phyloP scores from a whole-genome alignment of 23 tunicate species.

The Pegea sp. region DNA sequence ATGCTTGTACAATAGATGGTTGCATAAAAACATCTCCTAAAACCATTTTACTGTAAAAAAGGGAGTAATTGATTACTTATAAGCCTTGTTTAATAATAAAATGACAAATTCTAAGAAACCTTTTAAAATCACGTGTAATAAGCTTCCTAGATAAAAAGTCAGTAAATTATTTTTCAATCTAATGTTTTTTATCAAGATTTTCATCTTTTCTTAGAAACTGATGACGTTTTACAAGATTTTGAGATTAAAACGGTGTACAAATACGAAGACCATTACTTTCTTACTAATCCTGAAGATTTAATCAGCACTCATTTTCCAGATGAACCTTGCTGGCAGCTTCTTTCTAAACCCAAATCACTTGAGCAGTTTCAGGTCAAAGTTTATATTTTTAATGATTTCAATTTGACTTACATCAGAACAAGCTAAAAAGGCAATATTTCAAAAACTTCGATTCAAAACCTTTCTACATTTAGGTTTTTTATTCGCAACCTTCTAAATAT shows the following conservation, averaged over 20 bases:
- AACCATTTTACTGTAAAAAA: no score
- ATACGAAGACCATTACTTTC: constrained; percentile 67
- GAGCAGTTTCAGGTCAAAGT: constrained; percentile 25
- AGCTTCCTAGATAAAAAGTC: background rate
- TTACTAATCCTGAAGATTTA: constrained; percentile 55
- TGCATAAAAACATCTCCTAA: no score
- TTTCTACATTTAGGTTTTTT: background rate
- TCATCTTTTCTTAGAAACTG: constrained; percentile 14
- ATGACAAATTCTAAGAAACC: no score
- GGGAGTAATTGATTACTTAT: no score
- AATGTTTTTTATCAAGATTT: background rate
- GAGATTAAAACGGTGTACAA: constrained; percentile 41
- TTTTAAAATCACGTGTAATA: no score
- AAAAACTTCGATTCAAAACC: background rate
- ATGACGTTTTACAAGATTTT: background rate
- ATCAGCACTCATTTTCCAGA: constrained; percentile 51
- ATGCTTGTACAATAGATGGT: no score
- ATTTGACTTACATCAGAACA: background rate
- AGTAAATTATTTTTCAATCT: background rate
- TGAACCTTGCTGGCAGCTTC: constrained; percentile 40
- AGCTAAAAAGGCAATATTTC: background rate
- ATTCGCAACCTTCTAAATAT: background rate
- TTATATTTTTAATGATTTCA: background rate
- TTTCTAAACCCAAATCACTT: constrained; percentile 19
- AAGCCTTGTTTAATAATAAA: no score